Percentiles rank a stretch among this genome's conserved stretches.
Conservation (phyloP, 2,113 vertebrate species). For the Mesembrinibis cayennensis region DNA sequence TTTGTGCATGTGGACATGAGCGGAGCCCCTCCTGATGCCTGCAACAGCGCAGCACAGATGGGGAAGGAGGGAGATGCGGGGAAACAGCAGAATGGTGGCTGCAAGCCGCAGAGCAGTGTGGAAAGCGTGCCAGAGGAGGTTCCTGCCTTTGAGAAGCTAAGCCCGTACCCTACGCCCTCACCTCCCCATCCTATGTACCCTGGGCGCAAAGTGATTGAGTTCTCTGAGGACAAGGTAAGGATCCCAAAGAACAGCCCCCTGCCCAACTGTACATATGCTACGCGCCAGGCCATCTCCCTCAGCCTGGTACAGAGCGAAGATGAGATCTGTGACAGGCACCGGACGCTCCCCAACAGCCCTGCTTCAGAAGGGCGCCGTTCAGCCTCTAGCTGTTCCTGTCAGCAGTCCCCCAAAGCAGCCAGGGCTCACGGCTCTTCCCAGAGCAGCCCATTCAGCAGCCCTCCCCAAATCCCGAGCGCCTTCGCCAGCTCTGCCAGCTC, state of each 20-base stretch:
- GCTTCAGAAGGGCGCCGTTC: conserved; percentile 73
- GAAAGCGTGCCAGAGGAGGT: conserved; percentile 75
- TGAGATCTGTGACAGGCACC: conserved; percentile 68
- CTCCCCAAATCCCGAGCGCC: conserved; percentile 79
- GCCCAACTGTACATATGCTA: conserved; percentile 97
- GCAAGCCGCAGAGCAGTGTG: conserved; percentile 73
- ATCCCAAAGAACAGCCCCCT: conserved; percentile 95
- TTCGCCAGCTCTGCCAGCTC: conserved; percentile 88
- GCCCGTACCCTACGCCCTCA: conserved; percentile 87
- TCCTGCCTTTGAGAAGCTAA: conserved; percentile 89
- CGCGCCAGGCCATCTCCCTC: conserved; percentile 94
- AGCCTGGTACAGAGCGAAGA: conserved; percentile 89
- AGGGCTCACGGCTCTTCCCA: conserved; percentile 75
- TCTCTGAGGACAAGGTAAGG: conserved; percentile 94
- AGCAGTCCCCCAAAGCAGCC: conserved; percentile 72
- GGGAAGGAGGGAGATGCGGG: background rate
- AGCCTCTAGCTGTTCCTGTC: conserved; percentile 74
- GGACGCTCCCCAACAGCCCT: conserved; percentile 77
- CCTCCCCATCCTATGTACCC: conserved; percentile 87
- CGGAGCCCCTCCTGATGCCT: conserved; percentile 49
- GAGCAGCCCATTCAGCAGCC: conserved; percentile 84
- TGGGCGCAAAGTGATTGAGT: conserved; percentile 95
- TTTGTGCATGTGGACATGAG: conserved; percentile 99
- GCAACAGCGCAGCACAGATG: conserved; percentile 15
- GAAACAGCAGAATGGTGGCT: conserved; percentile 82